A percentile compares a stretch with the other conserved stretches of the same genome.
These are phyloP conservation scores for Caloenas nicobarica DNA, from an alignment of 2,113 vertebrate genomes.

Conservation along the genomic window DNA sequence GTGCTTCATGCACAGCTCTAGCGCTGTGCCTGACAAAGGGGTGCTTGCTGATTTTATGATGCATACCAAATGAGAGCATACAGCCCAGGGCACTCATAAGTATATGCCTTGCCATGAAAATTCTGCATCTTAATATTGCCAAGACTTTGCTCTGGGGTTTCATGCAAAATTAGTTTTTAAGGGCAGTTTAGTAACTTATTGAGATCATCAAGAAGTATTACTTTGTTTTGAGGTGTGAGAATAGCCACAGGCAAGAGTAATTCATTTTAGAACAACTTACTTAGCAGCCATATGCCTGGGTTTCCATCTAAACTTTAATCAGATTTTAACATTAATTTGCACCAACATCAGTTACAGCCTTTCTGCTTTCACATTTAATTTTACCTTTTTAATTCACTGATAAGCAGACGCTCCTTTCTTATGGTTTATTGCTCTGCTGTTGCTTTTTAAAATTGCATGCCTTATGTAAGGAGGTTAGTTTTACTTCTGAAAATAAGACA, in stretches of 20 bases:
- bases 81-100: slow-evolving; percentile 75
- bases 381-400: slow-evolving; percentile 28
- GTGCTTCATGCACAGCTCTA: slow-evolving; percentile 34
- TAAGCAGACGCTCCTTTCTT: slow-evolving; percentile 15
- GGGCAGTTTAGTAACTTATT: slow-evolving; percentile 85
- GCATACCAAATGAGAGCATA: slow-evolving; percentile 79
- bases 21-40: slow-evolving; percentile 72
- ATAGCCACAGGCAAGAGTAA: slow-evolving; percentile 75
- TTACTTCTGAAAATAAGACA: slow-evolving; percentile 29
- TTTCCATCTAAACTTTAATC: slow-evolving; percentile 77
- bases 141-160: slow-evolving; percentile 79
- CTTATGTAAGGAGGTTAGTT: slow-evolving; percentile 5
- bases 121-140: slow-evolving; percentile 77
- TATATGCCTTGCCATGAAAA: slow-evolving; percentile 77
- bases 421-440: slow-evolving; percentile 13
- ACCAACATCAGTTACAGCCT: slow-evolving; percentile 38
- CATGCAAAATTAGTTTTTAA: slow-evolving; percentile 84
- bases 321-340: slow-evolving; percentile 68
- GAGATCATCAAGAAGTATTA: slow-evolving; percentile 82
- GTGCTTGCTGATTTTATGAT: slow-evolving; percentile 80
- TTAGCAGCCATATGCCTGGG: slow-evolving; percentile 68
- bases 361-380: slow-evolving; percentile 52
- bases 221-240: slow-evolving; percentile 80
- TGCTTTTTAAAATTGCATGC: slow-evolving; percentile 23
- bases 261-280: slow-evolving; percentile 75